A percentile compares a stretch with the other conserved stretches of the same genome.
Evolutionary conservation across 2,113 vertebrate genomes (phyloP).

Genomic region (Tamias sibiricus): DNA sequence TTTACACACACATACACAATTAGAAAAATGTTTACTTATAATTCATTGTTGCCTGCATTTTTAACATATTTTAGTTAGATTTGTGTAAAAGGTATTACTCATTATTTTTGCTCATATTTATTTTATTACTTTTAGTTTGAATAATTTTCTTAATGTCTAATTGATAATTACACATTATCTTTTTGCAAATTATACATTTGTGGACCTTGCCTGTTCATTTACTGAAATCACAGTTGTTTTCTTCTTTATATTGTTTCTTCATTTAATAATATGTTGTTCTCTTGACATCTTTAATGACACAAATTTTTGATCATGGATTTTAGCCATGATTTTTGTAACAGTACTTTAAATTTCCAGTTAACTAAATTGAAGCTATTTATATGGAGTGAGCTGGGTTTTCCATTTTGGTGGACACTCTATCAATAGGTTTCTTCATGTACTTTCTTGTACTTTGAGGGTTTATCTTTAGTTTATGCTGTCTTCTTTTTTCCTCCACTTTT

Average conservation of each 20-base stretch:
- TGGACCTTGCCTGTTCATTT: background rate
- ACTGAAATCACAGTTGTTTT: background rate
- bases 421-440: background rate
- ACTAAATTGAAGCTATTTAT: background rate
- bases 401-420: background rate
- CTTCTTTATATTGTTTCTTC: background rate
- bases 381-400: background rate
- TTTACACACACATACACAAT: background rate
- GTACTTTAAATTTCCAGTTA: background rate
- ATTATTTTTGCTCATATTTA: background rate
- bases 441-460: background rate
- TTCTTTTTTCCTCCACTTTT: background rate
- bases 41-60: background rate
- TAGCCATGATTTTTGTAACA: background rate
- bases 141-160: background rate
- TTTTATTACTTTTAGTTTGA: background rate
- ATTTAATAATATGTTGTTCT: background rate
- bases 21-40: background rate
- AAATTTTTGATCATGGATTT: background rate
- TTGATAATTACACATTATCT: background rate
- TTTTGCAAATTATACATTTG: background rate
- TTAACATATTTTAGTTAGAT: slow-evolving; percentile 31
- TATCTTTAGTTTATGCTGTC: background rate
- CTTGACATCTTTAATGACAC: background rate
- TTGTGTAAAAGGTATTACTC: background rate